Percentiles rank a stretch among this genome's conserved stretches.
Conservation (phyloP, 2,797 vertebrate species). For the Anguilla marmorata region DNA sequence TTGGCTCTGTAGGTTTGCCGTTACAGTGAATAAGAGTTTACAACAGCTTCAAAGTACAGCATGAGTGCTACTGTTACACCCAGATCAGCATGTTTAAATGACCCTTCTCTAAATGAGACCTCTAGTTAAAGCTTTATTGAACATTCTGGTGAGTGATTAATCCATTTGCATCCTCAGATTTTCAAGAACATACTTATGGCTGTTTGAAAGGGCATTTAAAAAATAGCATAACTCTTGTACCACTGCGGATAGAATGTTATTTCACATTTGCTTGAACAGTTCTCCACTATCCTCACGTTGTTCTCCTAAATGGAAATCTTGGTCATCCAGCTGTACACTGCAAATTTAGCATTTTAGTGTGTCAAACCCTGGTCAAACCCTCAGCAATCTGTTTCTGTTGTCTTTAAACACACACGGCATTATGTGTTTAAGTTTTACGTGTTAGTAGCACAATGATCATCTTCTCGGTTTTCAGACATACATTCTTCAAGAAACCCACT, state of each 20-base stretch:
- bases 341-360: not conserved
- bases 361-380: not conserved
- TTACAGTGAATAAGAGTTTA: not conserved
- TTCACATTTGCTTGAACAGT: not conserved
- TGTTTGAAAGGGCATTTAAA: not conserved
- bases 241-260: not conserved
- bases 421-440: not conserved
- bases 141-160: conserved; percentile 60
- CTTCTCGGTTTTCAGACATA: not conserved
- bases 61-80: not conserved
- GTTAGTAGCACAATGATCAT: not conserved
- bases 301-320: not conserved
- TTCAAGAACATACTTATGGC: not conserved
- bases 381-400: not conserved
- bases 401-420: not conserved
- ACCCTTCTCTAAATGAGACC: not conserved
- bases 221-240: not conserved
- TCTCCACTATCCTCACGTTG: not conserved
- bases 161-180: conserved; percentile 23
- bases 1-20: not conserved
- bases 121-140: conserved; percentile 49
- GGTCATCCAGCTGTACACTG: not conserved
- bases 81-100: not conserved
- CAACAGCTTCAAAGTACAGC: not conserved
- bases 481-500: not conserved